A percentile compares a stretch with the other conserved stretches of the same genome.
phyloP scores from a whole-genome alignment of 1,140 invertebrate species.

The Drosophila elegans region DNA sequence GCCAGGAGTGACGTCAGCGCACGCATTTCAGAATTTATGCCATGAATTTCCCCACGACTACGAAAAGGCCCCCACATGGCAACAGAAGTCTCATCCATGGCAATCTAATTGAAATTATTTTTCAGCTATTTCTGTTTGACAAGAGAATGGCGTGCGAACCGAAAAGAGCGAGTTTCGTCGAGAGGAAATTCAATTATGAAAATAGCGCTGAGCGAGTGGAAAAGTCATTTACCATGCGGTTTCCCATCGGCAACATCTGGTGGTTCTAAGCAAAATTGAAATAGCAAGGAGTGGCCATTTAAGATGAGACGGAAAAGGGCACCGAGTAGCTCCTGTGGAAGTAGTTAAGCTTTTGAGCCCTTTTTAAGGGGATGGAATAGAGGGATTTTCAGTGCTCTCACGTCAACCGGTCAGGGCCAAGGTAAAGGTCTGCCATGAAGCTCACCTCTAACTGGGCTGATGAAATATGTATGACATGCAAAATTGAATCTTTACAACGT shows the following conservation, averaged over 20 bases:
- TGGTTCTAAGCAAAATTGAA: not conserved
- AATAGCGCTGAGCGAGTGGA: slow-evolving; percentile 50
- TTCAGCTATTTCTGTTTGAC: slow-evolving; percentile 56
- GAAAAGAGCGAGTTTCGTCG: slow-evolving; percentile 28
- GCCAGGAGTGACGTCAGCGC: slow-evolving; percentile 42
- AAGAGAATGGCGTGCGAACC: slow-evolving; percentile 36
- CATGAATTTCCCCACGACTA: slow-evolving; percentile 39
- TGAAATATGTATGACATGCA: slow-evolving; percentile 59
- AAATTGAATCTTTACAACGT: slow-evolving; percentile 40
- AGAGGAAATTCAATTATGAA: slow-evolving; percentile 77
- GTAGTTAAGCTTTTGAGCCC: slow-evolving; percentile 48
- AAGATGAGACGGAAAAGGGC: slow-evolving; percentile 31
- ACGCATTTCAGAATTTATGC: slow-evolving; percentile 35
- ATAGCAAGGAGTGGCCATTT: slow-evolving; percentile 23
- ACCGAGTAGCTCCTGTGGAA: slow-evolving; percentile 1
- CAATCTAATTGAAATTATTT: slow-evolving; percentile 59
- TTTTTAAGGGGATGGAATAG: slow-evolving; percentile 7
- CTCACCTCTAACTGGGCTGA: slow-evolving; percentile 29
- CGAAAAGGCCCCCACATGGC: slow-evolving; percentile 46
- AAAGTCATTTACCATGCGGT: slow-evolving; percentile 55
- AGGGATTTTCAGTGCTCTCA: slow-evolving; percentile 22
- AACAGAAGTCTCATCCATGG: slow-evolving; percentile 53
- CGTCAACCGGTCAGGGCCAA: slow-evolving; percentile 59
- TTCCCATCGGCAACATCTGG: slow-evolving; percentile 39
- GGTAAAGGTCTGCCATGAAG: slow-evolving; percentile 52